Percentiles rank a stretch among this genome's conserved stretches.
Evolutionary conservation across 1,140 invertebrate genomes (phyloP).

Genomic region (Akabosia matsudoensis): DNA sequence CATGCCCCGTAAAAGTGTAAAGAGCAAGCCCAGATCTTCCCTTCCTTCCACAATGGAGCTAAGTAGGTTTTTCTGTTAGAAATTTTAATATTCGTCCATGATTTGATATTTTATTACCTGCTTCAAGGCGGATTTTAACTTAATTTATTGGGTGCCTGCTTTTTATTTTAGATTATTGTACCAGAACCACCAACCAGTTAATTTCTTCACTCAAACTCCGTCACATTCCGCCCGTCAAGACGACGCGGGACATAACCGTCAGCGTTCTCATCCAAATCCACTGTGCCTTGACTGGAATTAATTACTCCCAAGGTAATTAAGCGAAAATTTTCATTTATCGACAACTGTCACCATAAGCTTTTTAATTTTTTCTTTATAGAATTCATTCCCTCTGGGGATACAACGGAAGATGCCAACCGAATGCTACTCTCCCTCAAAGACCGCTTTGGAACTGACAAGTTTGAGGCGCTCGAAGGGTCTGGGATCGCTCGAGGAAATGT

Average conservation of each 20-base stretch:
- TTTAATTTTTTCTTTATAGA: not conserved
- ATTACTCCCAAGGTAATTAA: not conserved
- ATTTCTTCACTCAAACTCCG: not conserved
- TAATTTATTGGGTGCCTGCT: no score
- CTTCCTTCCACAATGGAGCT: no score
- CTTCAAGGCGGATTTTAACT: no score
- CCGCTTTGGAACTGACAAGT: not conserved
- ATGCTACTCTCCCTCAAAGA: conserved; percentile 7
- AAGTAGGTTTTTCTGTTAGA: no score
- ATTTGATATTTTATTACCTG: no score
- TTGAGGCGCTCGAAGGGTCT: not conserved
- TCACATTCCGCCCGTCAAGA: not conserved
- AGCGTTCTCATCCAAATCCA: not conserved
- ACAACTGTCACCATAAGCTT: not conserved
- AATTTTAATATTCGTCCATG: no score
- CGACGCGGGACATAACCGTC: not conserved
- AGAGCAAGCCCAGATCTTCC: no score
- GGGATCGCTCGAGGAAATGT: not conserved
- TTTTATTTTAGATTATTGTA: conserved; percentile 6
- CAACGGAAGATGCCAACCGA: not conserved
- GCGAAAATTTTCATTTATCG: not conserved
- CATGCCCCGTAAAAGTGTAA: no score
- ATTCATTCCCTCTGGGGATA: not conserved
- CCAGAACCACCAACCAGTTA: not conserved
- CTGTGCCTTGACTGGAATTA: not conserved